Evolutionary conservation across 2,888 invertebrate genomes (phyloP).

Genomic region (Tubulanus polymorphus): DNA sequence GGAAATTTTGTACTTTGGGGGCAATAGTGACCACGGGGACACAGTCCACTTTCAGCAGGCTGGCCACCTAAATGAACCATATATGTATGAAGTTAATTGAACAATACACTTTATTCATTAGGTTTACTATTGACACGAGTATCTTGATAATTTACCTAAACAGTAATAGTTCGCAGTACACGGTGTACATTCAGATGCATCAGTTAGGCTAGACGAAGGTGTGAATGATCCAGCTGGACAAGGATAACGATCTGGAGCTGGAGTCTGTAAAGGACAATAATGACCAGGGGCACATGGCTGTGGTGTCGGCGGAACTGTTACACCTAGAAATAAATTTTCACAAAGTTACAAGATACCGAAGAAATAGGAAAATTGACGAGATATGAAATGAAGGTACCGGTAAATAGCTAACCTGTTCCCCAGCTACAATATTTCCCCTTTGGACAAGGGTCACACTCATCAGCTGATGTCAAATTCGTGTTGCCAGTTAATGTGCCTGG

Average conservation of each 20-base stretch:
- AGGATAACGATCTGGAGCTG: constrained; percentile 33
- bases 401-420: constrained; percentile 30
- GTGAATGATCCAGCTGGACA: constrained; percentile 41
- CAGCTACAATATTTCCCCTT: constrained; percentile 37
- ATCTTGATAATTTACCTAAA: constrained; percentile 25
- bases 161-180: constrained; percentile 37
- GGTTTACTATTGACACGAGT: neutral
- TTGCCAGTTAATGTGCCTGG: constrained; percentile 41
- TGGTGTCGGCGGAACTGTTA: constrained; percentile 24
- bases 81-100: neutral
- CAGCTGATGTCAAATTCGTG: constrained; percentile 36
- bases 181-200: constrained; percentile 29
- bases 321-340: constrained; percentile 20
- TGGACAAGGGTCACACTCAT: constrained; percentile 46
- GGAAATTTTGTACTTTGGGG: constrained; percentile 36
- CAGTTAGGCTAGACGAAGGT: constrained; percentile 25
- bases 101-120: neutral
- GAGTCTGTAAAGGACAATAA: constrained; percentile 41
- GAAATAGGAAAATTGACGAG: neutral
- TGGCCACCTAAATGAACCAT: constrained; percentile 29
- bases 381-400: neutral
- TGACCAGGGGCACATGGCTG: constrained; percentile 34
- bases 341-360: neutral
- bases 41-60: constrained; percentile 28
- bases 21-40: constrained; percentile 47